phyloP scores from a whole-genome alignment of 2,888 invertebrate species.

The Drosophila trichaetosa region DNA sequence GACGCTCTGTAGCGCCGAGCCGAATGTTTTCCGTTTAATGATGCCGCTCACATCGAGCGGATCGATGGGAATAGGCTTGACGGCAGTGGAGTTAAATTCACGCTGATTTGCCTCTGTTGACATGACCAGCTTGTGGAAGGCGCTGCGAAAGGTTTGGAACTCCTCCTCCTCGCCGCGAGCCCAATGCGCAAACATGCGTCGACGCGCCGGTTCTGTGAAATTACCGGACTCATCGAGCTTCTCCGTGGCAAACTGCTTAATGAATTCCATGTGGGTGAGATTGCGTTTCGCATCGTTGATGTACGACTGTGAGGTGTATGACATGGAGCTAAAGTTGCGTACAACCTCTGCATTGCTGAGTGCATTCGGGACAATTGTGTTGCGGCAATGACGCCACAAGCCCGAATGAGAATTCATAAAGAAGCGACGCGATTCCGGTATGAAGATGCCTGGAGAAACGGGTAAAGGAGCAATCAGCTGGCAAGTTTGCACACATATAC shows the following conservation, averaged over 20 bases:
- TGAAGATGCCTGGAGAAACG: conserved; percentile 86
- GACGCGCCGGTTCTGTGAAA: conserved; percentile 78
- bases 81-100: conserved; percentile 70
- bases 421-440: conserved; percentile 86
- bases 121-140: conserved; percentile 77
- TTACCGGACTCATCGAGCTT: conserved; percentile 57
- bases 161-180: conserved; percentile 78
- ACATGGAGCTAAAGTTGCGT: conserved; percentile 86
- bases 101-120: conserved; percentile 67
- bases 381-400: conserved; percentile 87
- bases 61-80: conserved; percentile 75
- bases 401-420: conserved; percentile 90
- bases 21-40: conserved; percentile 66
- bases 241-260: conserved; percentile 71
- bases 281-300: conserved; percentile 79
- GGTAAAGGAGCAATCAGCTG: neutral
- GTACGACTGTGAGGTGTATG: conserved; percentile 71
- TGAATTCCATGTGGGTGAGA: conserved; percentile 75
- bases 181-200: conserved; percentile 84
- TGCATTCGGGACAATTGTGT: conserved; percentile 83
- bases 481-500: neutral
- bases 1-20: conserved; percentile 76
- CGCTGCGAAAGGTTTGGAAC: conserved; percentile 78
- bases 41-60: conserved; percentile 77
- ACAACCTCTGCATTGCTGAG: conserved; percentile 86